Conservation (phyloP, 2,797 vertebrate genomes). For the Odontamblyopus lacepedii region DNA sequence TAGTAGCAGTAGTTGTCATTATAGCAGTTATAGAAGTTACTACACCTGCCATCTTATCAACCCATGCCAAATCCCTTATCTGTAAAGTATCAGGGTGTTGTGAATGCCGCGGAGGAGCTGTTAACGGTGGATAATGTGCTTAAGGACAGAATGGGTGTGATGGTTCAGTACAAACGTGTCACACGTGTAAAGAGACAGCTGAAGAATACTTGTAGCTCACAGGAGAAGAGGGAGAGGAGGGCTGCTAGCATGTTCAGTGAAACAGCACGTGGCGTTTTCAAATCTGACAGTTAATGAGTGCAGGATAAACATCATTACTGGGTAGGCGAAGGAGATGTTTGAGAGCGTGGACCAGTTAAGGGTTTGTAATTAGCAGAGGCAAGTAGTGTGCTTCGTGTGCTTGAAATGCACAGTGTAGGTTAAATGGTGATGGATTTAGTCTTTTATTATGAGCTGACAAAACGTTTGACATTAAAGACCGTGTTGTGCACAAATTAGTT, state of each 20-base stretch:
- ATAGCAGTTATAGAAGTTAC: too few relatives aligned
- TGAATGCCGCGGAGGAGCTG: constrained; percentile 21
- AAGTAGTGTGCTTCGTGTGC: background rate
- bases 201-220: constrained; percentile 33
- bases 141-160: constrained; percentile 32
- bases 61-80: constrained; percentile 23
- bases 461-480: background rate
- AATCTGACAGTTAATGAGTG: constrained; percentile 23
- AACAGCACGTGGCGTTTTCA: constrained; percentile 27
- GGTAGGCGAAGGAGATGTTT: background rate
- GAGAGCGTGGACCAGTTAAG: background rate
- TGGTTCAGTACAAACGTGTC: constrained; percentile 31
- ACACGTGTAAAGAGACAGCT: constrained; percentile 45
- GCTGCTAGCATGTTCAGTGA: constrained; percentile 44
- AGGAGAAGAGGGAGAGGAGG: constrained; percentile 24
- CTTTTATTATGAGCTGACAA: background rate
- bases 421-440: background rate
- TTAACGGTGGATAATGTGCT: constrained; percentile 29
- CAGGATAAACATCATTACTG: constrained; percentile 3
- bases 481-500: too few relatives aligned
- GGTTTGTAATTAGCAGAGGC: background rate
- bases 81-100: constrained; percentile 22
- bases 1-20: too few relatives aligned
- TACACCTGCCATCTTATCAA: too few relatives aligned
- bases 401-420: background rate